Conservation (phyloP, 2,113 vertebrate species). For the Noctilio leporinus region DNA sequence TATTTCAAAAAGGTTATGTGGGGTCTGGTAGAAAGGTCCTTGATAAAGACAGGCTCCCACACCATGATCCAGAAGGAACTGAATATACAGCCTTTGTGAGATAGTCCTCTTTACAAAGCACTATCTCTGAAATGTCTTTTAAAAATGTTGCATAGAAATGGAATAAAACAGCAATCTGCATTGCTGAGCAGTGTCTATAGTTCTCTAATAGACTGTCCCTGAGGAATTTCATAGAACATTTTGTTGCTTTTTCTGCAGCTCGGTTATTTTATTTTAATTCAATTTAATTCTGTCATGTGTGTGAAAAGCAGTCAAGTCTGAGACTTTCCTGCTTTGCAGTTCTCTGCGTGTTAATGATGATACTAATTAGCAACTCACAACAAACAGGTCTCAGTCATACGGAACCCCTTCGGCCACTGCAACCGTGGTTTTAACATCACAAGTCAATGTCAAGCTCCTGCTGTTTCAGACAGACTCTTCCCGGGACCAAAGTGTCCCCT, state of each 20-base stretch:
- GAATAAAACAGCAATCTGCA: not conserved
- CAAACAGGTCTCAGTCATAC: conserved; percentile 53
- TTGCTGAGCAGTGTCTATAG: conserved; percentile 24
- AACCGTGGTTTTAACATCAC: conserved; percentile 24
- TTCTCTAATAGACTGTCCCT: conserved; percentile 11
- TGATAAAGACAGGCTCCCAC: not conserved
- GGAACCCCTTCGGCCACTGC: conserved; percentile 22
- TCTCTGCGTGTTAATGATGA: conserved; percentile 64
- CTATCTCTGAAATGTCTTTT: conserved; percentile 23
- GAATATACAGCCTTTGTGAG: not conserved
- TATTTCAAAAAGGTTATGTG: conserved; percentile 50
- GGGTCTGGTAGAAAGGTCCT: not conserved
- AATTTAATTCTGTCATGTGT: conserved; percentile 53
- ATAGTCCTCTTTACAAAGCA: not conserved
- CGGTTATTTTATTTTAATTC: conserved; percentile 64
- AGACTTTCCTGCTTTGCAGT: conserved; percentile 49
- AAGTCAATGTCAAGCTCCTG: conserved; percentile 20
- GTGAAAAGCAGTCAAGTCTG: conserved; percentile 45
- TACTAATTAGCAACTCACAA: conserved; percentile 54
- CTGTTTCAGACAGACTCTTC: conserved; percentile 3
- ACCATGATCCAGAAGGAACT: conserved; percentile 21
- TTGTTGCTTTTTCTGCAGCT: conserved; percentile 27
- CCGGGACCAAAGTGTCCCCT: not conserved
- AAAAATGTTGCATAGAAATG: conserved; percentile 8
- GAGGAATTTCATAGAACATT: conserved; percentile 38